These are phyloP conservation scores for Tauraco erythrolophus DNA, from an alignment of 2,113 vertebrate genomes.

Conservation along the genomic window DNA sequence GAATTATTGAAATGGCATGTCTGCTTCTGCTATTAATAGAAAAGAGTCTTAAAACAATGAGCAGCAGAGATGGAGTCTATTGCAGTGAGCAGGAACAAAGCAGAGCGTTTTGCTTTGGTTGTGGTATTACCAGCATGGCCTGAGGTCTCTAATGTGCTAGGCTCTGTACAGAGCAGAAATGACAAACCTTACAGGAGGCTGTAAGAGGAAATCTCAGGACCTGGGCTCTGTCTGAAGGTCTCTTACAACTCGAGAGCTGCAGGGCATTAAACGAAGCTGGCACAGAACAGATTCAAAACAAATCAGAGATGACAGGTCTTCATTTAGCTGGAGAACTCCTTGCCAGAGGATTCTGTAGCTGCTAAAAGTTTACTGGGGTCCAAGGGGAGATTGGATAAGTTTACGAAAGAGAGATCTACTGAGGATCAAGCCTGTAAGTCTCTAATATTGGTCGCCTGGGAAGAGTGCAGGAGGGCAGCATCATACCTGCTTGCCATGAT, in stretches of 20 bases:
- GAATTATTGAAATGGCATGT: slow-evolving; percentile 69
- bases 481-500: neutral
- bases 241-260: neutral
- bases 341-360: neutral
- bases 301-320: neutral
- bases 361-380: neutral
- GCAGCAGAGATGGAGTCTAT: slow-evolving; percentile 29
- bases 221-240: neutral
- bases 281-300: neutral
- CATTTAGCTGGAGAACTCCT: neutral
- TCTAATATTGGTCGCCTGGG: neutral
- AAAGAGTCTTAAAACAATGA: slow-evolving; percentile 60
- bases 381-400: neutral
- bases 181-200: neutral
- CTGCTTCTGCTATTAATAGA: slow-evolving; percentile 68
- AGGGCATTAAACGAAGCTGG: neutral
- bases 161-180: neutral
- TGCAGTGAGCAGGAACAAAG: slow-evolving; percentile 33
- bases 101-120: slow-evolving; percentile 1
- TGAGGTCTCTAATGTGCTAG: neutral
- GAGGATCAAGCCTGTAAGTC: neutral
- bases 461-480: neutral
- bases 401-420: neutral
- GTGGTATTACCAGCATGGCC: neutral
- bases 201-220: neutral